Evolutionary conservation across 2,797 vertebrate genomes (phyloP).

Genomic region (Thaleichthys pacificus): DNA sequence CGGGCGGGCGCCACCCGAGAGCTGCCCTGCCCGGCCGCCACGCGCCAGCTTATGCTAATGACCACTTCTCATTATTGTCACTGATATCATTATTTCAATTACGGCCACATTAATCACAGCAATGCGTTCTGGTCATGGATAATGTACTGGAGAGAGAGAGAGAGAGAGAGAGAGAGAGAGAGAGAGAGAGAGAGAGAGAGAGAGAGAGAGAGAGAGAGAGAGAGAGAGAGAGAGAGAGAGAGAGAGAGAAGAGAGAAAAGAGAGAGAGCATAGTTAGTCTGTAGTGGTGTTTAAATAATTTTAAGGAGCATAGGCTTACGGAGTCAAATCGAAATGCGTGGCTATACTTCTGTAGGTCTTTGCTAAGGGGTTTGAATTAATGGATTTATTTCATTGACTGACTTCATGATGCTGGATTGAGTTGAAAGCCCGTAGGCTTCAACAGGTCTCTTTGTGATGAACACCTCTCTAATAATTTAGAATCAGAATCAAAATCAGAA

Average conservation of each 20-base stretch:
- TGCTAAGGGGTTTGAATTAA: slow-evolving; percentile 52
- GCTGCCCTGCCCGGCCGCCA: slow-evolving; percentile 3
- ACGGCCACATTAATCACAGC: slow-evolving; percentile 7
- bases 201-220: no score
- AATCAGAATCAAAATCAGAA: no score
- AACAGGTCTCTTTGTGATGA: no score
- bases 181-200: no score
- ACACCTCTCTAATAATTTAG: slow-evolving; percentile 11
- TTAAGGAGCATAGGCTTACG: slow-evolving; percentile 22
- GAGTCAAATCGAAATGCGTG: not conserved
- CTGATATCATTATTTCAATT: slow-evolving; percentile 18
- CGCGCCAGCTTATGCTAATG: slow-evolving; percentile 28
- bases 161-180: no score
- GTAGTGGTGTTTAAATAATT: no score
- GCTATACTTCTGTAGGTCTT: slow-evolving; percentile 17
- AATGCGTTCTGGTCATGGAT: not conserved
- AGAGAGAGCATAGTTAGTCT: no score
- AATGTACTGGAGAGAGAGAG: no score
- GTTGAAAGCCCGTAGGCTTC: not conserved
- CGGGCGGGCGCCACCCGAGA: slow-evolving; percentile 27
- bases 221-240: no score
- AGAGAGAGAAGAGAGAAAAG: no score
- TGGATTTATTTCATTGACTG: slow-evolving; percentile 53
- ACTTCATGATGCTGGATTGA: slow-evolving; percentile 31
- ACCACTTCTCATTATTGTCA: slow-evolving; percentile 18